A percentile compares a stretch with the other conserved stretches of the same genome.
Conservation (phyloP, 2,888 invertebrate genomes). For the Drosophila nigritarsus region DNA sequence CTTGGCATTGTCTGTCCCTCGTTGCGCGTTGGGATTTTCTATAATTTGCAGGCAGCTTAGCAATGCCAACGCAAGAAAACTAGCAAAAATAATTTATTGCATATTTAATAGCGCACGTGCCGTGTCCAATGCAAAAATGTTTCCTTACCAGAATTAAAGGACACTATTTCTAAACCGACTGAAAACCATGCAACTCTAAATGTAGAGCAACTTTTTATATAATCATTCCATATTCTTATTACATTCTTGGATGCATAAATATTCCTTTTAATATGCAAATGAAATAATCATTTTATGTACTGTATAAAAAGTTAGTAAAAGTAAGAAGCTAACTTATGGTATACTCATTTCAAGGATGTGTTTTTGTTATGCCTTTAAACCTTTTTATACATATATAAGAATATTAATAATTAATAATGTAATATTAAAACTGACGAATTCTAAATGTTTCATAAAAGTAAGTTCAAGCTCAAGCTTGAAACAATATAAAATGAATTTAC, state of each 20-base stretch:
- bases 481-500: neutral
- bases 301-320: neutral
- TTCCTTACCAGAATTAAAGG: constrained; percentile 11
- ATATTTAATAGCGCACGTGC: constrained; percentile 82
- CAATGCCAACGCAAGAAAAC: constrained; percentile 61
- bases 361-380: too few species aligned
- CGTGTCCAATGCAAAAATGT: constrained; percentile 32
- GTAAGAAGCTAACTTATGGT: neutral
- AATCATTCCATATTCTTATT: neutral
- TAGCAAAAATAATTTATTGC: constrained; percentile 80
- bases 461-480: neutral
- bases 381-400: too few species aligned
- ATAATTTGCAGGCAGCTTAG: constrained; percentile 84
- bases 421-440: neutral
- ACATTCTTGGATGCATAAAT: neutral
- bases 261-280: neutral
- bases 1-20: constrained; percentile 21
- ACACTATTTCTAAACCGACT: constrained; percentile 1
- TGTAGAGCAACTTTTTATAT: neutral
- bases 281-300: neutral
- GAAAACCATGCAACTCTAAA: neutral
- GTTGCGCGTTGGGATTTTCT: constrained; percentile 79
- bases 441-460: neutral
- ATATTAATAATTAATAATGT: too few species aligned
- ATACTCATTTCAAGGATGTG: neutral